These are phyloP conservation scores for Brachionichthys hirsutus DNA, from an alignment of 2,113 vertebrate species.

Conservation along the genomic window DNA sequence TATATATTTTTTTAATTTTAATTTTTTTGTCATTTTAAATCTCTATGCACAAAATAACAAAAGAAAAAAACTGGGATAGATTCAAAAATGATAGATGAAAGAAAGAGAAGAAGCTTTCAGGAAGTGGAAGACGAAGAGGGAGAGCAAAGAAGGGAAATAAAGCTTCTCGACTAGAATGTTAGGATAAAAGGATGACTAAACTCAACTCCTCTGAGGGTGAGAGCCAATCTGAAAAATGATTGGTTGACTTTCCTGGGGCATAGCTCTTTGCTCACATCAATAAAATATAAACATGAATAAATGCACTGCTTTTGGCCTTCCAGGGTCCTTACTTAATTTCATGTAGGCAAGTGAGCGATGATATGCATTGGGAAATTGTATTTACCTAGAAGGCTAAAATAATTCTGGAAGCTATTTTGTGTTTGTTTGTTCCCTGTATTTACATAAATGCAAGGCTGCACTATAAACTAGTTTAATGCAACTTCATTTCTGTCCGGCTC, in stretches of 20 bases:
- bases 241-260: slow-evolving; percentile 78
- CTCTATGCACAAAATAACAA: neutral
- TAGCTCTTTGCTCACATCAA: slow-evolving; percentile 80
- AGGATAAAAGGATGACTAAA: slow-evolving; percentile 75
- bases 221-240: slow-evolving; percentile 78
- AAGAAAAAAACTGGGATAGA: neutral
- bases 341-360: slow-evolving; percentile 73
- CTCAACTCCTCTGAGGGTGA: slow-evolving; percentile 68
- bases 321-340: slow-evolving; percentile 78
- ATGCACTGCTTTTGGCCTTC: slow-evolving; percentile 75
- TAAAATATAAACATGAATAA: slow-evolving; percentile 84
- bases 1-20: neutral
- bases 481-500: slow-evolving; percentile 33
- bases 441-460: slow-evolving; percentile 66
- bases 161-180: slow-evolving; percentile 55
- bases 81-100: no score
- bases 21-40: neutral
- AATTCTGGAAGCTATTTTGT: slow-evolving; percentile 70
- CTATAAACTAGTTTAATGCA: slow-evolving; percentile 36
- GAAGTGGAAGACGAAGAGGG: slow-evolving; percentile 13
- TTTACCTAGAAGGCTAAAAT: slow-evolving; percentile 75
- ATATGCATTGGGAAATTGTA: slow-evolving; percentile 73
- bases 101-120: slow-evolving; percentile 3
- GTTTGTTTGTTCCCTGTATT: slow-evolving; percentile 67
- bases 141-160: slow-evolving; percentile 41